Evolutionary conservation across 1,140 invertebrate genomes (phyloP).

Genomic region (Neodiprion fabricii): DNA sequence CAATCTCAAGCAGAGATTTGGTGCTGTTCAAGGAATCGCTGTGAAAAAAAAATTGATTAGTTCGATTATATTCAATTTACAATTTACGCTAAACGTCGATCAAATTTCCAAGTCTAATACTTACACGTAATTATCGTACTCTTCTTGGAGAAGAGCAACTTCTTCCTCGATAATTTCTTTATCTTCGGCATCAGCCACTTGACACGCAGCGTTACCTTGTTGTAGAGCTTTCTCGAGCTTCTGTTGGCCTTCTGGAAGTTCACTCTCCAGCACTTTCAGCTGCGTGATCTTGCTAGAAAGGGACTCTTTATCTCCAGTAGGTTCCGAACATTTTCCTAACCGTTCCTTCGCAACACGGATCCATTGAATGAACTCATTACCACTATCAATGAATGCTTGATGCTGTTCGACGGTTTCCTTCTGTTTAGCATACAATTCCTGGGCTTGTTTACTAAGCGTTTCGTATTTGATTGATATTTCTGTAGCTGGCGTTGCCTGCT

Average conservation of each 20-base stretch:
- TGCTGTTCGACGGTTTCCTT: slow-evolving; percentile 90
- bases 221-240: slow-evolving; percentile 84
- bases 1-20: slow-evolving; percentile 84
- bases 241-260: slow-evolving; percentile 79
- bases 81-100: neutral
- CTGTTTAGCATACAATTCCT: slow-evolving; percentile 89
- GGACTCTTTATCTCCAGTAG: slow-evolving; percentile 91
- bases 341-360: slow-evolving; percentile 87
- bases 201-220: slow-evolving; percentile 82
- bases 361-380: slow-evolving; percentile 92
- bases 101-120: slow-evolving; percentile 44
- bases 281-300: slow-evolving; percentile 84
- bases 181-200: slow-evolving; percentile 83
- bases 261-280: slow-evolving; percentile 82
- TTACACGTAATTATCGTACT: slow-evolving; percentile 83
- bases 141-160: slow-evolving; percentile 86
- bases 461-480: slow-evolving; percentile 92
- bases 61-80: slow-evolving; percentile 17
- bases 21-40: slow-evolving; percentile 78
- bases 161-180: slow-evolving; percentile 91
- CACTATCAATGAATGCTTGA: slow-evolving; percentile 88
- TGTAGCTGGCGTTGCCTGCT: slow-evolving; percentile 83
- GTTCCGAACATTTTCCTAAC: slow-evolving; percentile 91
- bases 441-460: slow-evolving; percentile 86
- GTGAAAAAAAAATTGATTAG: slow-evolving; percentile 37